Evolutionary conservation across 2,888 invertebrate species (phyloP).

Genomic region (Drosophila conformis): DNA sequence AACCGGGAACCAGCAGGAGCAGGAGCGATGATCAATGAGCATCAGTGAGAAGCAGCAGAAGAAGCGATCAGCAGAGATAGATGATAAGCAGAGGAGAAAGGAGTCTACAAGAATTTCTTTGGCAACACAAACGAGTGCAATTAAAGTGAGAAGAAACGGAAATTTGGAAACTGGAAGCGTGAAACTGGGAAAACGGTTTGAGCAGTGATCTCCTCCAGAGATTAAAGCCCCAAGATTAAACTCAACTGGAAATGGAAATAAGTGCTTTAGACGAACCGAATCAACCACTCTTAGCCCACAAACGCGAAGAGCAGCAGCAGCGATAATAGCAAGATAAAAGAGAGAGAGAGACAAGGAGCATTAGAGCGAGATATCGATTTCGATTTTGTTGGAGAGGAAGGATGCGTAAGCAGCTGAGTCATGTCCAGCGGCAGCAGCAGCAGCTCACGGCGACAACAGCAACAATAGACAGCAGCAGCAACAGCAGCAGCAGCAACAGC

Average conservation of each 20-base stretch:
- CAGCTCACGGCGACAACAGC: constrained; percentile 66
- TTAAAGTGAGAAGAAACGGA: not conserved
- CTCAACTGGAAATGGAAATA: constrained; percentile 63
- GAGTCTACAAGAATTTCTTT: not conserved
- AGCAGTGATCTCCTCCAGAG: constrained; percentile 40
- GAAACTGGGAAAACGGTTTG: not conserved
- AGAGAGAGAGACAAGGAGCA: not conserved
- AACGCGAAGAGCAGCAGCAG: constrained; percentile 32
- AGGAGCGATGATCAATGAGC: constrained; percentile 27
- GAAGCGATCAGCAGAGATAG: constrained; percentile 16
- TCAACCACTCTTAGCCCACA: constrained; percentile 38
- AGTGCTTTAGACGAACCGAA: constrained; percentile 54
- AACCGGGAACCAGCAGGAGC: not conserved
- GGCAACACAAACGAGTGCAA: constrained; percentile 7
- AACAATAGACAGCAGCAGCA: constrained; percentile 64
- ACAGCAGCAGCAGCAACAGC: constrained; percentile 67
- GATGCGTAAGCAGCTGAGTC: constrained; percentile 59
- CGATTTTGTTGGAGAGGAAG: constrained; percentile 13
- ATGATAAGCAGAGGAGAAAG: constrained; percentile 2
- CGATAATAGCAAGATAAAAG: not conserved
- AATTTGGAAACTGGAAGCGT: not conserved
- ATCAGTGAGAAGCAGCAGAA: constrained; percentile 8
- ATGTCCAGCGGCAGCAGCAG: constrained; percentile 57
- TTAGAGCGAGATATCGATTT: not conserved
- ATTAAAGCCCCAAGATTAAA: constrained; percentile 12